phyloP scores from a whole-genome alignment of 2,888 invertebrate species.

The Melieria picta region DNA sequence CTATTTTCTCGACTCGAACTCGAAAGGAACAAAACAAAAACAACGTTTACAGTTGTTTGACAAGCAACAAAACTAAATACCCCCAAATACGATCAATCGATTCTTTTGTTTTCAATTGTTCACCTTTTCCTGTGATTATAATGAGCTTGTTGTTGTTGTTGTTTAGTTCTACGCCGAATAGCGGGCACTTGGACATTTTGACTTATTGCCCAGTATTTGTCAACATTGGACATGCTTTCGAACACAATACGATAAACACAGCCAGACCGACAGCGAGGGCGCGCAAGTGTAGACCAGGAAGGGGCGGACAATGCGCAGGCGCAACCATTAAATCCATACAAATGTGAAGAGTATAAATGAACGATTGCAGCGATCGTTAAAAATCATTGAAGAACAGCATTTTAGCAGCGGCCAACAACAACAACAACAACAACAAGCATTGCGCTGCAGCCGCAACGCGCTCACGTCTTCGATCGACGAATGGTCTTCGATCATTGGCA shows the following conservation, averaged over 20 bases:
- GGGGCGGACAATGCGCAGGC: slow-evolving; percentile 19
- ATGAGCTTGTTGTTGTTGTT: no score
- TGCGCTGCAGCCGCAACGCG: slow-evolving; percentile 1
- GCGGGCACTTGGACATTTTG: slow-evolving; percentile 44
- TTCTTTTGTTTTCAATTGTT: slow-evolving; percentile 11
- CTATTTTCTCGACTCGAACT: no score
- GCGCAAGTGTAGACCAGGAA: neutral
- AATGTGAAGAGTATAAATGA: neutral
- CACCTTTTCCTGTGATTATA: no score
- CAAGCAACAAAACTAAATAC: slow-evolving; percentile 33
- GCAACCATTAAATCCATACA: slow-evolving; percentile 23
- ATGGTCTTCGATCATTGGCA: slow-evolving; percentile 21
- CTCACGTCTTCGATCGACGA: slow-evolving; percentile 19
- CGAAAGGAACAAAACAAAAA: slow-evolving; percentile 14
- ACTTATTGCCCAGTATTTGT: slow-evolving; percentile 60
- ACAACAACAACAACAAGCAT: neutral
- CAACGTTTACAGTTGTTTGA: slow-evolving; percentile 49
- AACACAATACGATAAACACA: slow-evolving; percentile 30
- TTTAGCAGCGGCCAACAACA: neutral
- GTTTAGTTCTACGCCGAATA: no score
- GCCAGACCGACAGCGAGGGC: neutral
- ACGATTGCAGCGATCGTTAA: slow-evolving; percentile 23
- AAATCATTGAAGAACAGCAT: slow-evolving; percentile 27
- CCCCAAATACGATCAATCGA: neutral
- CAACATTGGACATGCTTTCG: slow-evolving; percentile 62